phyloP scores from a whole-genome alignment of 2,113 vertebrate species.

The Xiphophorus hellerii region DNA sequence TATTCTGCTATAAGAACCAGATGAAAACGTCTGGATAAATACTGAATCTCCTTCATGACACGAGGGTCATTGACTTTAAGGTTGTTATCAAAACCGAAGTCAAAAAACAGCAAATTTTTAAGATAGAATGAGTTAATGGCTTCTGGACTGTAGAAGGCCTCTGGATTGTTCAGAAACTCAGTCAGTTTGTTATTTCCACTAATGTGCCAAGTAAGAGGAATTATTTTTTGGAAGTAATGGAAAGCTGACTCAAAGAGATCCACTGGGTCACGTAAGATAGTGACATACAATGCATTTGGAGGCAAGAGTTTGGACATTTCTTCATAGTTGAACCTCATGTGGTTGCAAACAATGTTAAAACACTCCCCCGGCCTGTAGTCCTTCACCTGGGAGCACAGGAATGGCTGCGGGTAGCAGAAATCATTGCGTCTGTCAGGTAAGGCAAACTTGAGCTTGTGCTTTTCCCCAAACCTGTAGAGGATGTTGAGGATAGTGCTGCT shows the following conservation, averaged over 20 bases:
- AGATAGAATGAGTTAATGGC: slow-evolving; percentile 94
- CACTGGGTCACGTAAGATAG: slow-evolving; percentile 90
- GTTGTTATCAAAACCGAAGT: slow-evolving; percentile 90
- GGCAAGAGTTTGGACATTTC: slow-evolving; percentile 88
- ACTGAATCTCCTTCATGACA: slow-evolving; percentile 80
- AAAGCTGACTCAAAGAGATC: slow-evolving; percentile 94
- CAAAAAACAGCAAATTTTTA: slow-evolving; percentile 92
- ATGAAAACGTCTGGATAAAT: slow-evolving; percentile 84
- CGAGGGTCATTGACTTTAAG: slow-evolving; percentile 79
- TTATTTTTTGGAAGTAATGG: slow-evolving; percentile 85
- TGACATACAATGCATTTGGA: slow-evolving; percentile 81
- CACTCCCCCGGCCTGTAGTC: slow-evolving; percentile 87
- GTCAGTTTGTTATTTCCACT: slow-evolving; percentile 82
- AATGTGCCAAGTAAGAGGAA: slow-evolving; percentile 92
- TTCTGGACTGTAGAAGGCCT: slow-evolving; percentile 81
- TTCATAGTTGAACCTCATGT: slow-evolving; percentile 90
- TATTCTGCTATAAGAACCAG: slow-evolving; percentile 91
- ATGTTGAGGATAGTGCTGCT: slow-evolving; percentile 98
- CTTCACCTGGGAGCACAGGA: slow-evolving; percentile 86
- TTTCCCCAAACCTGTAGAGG: slow-evolving; percentile 93
- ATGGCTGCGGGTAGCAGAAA: slow-evolving; percentile 90
- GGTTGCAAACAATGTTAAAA: slow-evolving; percentile 94
- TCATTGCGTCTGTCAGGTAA: slow-evolving; percentile 90
- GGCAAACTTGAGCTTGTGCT: slow-evolving; percentile 88
- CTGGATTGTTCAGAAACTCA: slow-evolving; percentile 85